phyloP scores from a whole-genome alignment of 2,113 vertebrate genomes.

The Desmodus rotundus region DNA sequence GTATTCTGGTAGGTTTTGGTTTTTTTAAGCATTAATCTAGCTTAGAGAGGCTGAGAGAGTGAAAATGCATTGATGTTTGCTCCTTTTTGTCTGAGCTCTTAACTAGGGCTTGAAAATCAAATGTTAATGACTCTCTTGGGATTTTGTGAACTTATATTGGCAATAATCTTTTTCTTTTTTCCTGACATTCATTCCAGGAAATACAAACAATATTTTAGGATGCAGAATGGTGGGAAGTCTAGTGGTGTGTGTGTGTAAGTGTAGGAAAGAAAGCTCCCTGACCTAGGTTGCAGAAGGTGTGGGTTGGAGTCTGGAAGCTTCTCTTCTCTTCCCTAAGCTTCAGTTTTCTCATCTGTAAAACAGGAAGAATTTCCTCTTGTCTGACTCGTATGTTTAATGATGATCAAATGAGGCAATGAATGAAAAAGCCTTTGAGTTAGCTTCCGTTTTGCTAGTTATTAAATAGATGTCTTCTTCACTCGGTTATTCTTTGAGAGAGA shows the following conservation, averaged over 20 bases:
- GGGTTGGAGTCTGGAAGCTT: neutral
- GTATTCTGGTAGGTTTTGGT: neutral
- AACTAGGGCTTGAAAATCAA: constrained; percentile 10
- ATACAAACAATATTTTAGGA: neutral
- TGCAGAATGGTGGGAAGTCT: neutral
- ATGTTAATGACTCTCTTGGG: neutral
- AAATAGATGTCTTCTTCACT: neutral
- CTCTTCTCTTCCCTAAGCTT: neutral
- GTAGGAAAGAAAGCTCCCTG: neutral
- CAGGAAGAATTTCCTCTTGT: neutral
- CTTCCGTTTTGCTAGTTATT: neutral
- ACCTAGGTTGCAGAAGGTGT: neutral
- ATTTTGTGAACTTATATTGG: constrained; percentile 2
- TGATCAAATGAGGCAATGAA: neutral
- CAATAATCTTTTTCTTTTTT: constrained; percentile 10
- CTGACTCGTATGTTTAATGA: neutral
- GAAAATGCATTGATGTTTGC: neutral
- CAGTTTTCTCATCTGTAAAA: neutral
- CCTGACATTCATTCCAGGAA: neutral
- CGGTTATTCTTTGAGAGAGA: neutral
- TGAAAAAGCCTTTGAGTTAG: neutral
- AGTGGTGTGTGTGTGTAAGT: neutral
- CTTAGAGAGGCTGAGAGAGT: neutral
- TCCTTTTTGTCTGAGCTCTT: constrained; percentile 2
- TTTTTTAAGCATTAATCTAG: constrained; percentile 20